Evolutionary conservation across 2,113 vertebrate genomes (phyloP).

Genomic region (Hyperopisus bebe): DNA sequence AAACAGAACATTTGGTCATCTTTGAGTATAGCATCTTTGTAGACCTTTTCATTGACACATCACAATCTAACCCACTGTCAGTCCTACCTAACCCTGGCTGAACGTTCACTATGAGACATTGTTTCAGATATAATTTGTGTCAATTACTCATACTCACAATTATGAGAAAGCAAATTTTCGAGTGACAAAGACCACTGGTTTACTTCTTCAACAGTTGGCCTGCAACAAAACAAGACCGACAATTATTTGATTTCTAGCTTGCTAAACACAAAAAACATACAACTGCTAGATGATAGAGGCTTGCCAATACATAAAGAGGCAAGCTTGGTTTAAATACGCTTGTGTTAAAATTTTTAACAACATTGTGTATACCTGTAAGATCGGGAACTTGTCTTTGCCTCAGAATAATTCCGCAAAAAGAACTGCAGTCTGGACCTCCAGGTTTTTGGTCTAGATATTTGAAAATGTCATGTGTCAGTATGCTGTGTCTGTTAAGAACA

Average conservation of each 20-base stretch:
- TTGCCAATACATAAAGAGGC: not conserved
- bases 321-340: not conserved
- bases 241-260: not conserved
- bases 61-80: not conserved
- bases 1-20: not conserved
- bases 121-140: not conserved
- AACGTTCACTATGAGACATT: not conserved
- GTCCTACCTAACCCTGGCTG: not conserved
- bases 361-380: constrained; percentile 24
- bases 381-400: constrained; percentile 6
- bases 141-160: constrained; percentile 63
- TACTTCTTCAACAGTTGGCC: constrained; percentile 66
- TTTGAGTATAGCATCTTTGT: not conserved
- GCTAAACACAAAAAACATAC: not conserved
- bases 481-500: not conserved
- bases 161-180: constrained; percentile 69
- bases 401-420: constrained; percentile 27
- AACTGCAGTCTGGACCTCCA: constrained; percentile 38
- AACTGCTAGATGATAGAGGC: not conserved
- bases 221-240: constrained; percentile 32
- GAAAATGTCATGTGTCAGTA: not conserved
- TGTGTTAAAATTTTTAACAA: not conserved
- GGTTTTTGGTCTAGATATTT: constrained; percentile 24
- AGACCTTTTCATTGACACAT: not conserved
- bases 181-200: constrained; percentile 66